A percentile compares a stretch with the other conserved stretches of the same genome.
Evolutionary conservation across 2,797 vertebrate species (phyloP).

Genomic region (Neoniphon sammara): DNA sequence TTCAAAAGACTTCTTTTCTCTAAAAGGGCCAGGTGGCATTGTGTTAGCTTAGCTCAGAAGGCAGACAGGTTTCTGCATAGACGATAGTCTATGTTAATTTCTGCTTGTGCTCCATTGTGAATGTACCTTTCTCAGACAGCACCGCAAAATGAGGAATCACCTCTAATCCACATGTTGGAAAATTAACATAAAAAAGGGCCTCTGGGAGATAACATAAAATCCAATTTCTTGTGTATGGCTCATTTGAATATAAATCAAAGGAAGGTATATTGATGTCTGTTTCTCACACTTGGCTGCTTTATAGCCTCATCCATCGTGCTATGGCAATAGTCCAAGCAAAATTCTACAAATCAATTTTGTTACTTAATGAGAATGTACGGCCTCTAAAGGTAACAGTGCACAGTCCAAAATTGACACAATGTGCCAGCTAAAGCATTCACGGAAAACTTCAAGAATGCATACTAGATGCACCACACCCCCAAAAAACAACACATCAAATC

Average conservation of each 20-base stretch:
- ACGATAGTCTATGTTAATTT: constrained; percentile 38
- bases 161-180: constrained; percentile 44
- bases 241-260: constrained; percentile 74
- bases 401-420: constrained; percentile 1
- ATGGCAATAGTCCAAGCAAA: constrained; percentile 23
- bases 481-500: not conserved
- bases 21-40: constrained; percentile 54
- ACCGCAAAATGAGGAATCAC: constrained; percentile 48
- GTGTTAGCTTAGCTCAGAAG: constrained; percentile 37
- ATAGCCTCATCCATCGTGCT: constrained; percentile 12
- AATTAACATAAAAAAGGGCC: constrained; percentile 55
- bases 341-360: constrained; percentile 35
- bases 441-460: constrained; percentile 5
- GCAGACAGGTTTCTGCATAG: constrained; percentile 10
- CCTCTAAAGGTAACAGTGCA: not conserved
- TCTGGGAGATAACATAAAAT: constrained; percentile 62
- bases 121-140: constrained; percentile 20
- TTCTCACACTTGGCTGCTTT: not conserved
- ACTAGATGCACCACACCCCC: constrained; percentile 11
- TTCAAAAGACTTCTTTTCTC: constrained; percentile 42
- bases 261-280: constrained; percentile 32
- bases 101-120: constrained; percentile 38
- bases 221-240: constrained; percentile 54
- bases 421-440: constrained; percentile 30
- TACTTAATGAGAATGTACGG: constrained; percentile 39